Conservation (phyloP, 1,140 invertebrate species). For the Diorhabda carinulata region DNA sequence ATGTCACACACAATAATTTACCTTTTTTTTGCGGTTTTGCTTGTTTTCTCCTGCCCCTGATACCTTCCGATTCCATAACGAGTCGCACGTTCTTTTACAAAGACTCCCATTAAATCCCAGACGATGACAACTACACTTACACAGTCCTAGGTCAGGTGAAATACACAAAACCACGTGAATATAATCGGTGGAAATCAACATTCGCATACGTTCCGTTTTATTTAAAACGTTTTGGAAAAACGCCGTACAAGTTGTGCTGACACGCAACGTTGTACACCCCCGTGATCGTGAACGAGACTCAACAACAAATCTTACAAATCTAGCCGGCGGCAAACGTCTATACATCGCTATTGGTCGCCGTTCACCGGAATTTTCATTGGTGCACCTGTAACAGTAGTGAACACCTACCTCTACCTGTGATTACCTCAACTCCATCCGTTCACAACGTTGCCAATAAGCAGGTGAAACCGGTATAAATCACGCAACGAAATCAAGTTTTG, state of each 20-base stretch:
- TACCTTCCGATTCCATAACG: constrained; percentile 25
- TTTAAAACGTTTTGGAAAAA: neutral
- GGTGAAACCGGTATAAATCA: constrained; percentile 9
- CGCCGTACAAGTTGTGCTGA: neutral
- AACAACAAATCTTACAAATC: constrained; percentile 1
- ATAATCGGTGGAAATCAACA: too few relatives aligned
- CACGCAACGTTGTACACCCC: neutral
- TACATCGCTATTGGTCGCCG: constrained; percentile 45
- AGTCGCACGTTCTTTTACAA: constrained; percentile 18
- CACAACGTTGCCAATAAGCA: constrained; percentile 16
- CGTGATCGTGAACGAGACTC: neutral
- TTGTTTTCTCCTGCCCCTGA: constrained; percentile 44
- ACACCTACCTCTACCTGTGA: constrained; percentile 43
- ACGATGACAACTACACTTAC: constrained; percentile 20
- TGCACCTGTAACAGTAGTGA: constrained; percentile 44
- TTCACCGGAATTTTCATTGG: constrained; percentile 39
- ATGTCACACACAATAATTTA: constrained; percentile 14
- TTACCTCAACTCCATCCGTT: constrained; percentile 9
- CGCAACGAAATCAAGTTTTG: constrained; percentile 4
- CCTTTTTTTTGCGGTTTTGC: constrained; percentile 46
- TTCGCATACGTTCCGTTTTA: too few relatives aligned
- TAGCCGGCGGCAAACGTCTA: constrained; percentile 25
- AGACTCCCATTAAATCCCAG: constrained; percentile 39
- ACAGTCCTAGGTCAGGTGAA: constrained; percentile 15
- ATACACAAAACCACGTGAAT: neutral